These are phyloP conservation scores for Saccopteryx leptura DNA, from an alignment of 2,113 vertebrate genomes.

Conservation along the genomic window DNA sequence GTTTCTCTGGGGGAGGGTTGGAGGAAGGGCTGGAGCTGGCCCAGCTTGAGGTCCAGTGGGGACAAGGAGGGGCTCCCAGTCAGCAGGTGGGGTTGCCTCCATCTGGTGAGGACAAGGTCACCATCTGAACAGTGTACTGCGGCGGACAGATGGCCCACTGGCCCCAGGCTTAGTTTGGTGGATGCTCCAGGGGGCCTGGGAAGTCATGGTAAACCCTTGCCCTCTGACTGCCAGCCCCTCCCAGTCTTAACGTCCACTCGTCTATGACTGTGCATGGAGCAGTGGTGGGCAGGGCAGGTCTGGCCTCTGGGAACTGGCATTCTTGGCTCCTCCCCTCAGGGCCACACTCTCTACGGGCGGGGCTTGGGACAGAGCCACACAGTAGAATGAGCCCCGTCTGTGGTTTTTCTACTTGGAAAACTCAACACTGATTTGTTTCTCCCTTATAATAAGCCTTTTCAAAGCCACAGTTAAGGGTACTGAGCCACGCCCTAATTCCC, in stretches of 20 bases:
- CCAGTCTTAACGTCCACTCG: fast-evolving
- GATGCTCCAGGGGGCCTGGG: fast-evolving
- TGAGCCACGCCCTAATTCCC: fast-evolving
- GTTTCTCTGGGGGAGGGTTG: no score
- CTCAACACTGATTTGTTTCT: fast-evolving
- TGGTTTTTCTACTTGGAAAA: background rate
- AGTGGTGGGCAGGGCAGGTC: fast-evolving
- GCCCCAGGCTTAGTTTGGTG: fast-evolving
- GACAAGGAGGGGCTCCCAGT: fast-evolving
- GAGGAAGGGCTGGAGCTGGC: background rate
- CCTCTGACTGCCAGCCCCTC: background rate
- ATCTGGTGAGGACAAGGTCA: fast-evolving
- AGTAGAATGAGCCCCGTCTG: fast-evolving
- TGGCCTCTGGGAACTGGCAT: fast-evolving
- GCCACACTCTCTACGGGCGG: fast-evolving
- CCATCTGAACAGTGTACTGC: fast-evolving
- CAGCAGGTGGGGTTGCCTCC: fast-evolving
- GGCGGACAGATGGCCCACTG: background rate
- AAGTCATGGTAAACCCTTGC: background rate
- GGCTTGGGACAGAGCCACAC: fast-evolving
- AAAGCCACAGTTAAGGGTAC: no score
- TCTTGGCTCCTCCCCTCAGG: fast-evolving
- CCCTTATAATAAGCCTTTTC: background rate
- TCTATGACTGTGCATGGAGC: fast-evolving
- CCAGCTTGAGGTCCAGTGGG: fast-evolving